Evolutionary conservation across 2,797 vertebrate species (phyloP), one percentile per base, ranked within the genome.

Genomic region (Menidia menidia): DNA sequence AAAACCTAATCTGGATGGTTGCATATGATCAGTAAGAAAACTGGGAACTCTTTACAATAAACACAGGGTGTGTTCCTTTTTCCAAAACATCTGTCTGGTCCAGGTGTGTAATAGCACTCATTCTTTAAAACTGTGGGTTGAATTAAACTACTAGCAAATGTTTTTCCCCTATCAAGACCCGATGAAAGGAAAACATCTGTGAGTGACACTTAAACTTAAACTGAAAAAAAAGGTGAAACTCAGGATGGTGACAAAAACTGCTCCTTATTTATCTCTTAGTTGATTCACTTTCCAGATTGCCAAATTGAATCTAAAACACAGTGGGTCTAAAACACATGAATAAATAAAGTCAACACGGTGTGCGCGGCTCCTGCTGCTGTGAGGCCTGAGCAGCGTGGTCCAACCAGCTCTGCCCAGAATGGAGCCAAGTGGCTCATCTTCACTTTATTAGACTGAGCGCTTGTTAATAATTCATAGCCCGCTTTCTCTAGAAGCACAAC

Each of bases 401-500:
- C 42, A 70, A 81, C 72, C 66, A 71, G 60, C 57, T 71, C 45
- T 18, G 64, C 77, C 66, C 51, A 80, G 64, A 64, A 33, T 4
- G 5, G 33, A 61, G 68, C 73, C 73, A 54, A 82, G 75, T 59
- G 66, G 79, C 82, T 83, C 78, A 73, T 81, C 75, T 77, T 80
- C 63, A 75, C 82, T 89, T 81, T 71, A 81, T 90, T 77, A 78
- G 73, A 75, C 68, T 51, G 57, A 76, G 41, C 56, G 51, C 74
- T 76, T 86, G 79, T 92, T 91, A 90, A 91, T 92, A 91, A 92
- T 92, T 86, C 75, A 92, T 85, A 77, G 44, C 45, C 73, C n/a
- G 25, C 68, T 83, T 80, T 84, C 77, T 78, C 78, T 73, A 66
- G 73, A 77, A 82, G 85, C 75, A 50, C 60, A 77, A 83, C 73